Conservation (phyloP, 2,113 vertebrate genomes). For the Agapornis roseicollis region DNA sequence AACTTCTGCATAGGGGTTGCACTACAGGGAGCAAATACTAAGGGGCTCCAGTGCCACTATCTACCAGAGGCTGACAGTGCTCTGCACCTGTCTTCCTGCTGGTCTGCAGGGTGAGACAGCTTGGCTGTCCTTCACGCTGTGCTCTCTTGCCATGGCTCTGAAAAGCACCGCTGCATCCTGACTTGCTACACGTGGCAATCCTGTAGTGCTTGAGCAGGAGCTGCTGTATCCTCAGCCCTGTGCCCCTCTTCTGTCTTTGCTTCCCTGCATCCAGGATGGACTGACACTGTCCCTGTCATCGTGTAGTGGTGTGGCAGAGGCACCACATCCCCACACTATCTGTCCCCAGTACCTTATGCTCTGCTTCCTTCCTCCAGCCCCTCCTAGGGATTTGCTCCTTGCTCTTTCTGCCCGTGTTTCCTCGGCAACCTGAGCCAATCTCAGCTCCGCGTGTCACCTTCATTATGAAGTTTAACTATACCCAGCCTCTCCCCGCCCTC, state of each 20-base stretch:
- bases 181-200: background rate
- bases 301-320: background rate
- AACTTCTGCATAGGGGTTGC: background rate
- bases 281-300: background rate
- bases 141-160: background rate
- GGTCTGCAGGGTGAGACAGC: background rate
- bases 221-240: background rate
- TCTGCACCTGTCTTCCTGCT: background rate
- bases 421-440: background rate
- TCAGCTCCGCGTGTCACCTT: background rate
- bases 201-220: background rate
- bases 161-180: fast-evolving
- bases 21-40: background rate
- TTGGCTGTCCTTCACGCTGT: fast-evolving
- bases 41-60: fast-evolving
- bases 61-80: background rate
- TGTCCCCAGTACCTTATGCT: background rate
- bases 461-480: background rate
- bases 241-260: background rate
- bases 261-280: background rate
- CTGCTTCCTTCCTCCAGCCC: background rate
- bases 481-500: background rate
- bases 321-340: no score
- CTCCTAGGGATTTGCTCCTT: background rate
- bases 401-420: background rate